Conservation (phyloP, 2,113 vertebrate species). For the Crotalus horridus region DNA sequence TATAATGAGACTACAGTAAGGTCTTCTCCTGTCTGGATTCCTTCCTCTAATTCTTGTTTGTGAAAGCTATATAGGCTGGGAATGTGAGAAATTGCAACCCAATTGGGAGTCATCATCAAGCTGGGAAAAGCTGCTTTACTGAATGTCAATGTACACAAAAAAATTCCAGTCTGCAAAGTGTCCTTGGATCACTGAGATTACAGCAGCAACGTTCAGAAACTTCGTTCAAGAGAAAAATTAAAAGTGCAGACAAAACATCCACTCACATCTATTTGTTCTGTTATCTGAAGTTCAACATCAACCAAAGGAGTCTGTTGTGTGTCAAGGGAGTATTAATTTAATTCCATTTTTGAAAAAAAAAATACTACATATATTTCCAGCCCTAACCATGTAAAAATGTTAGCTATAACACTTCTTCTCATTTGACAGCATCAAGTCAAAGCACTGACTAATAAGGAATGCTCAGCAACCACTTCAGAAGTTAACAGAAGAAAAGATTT, state of each 20-base stretch:
- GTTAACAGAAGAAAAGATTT: slow-evolving; percentile 67
- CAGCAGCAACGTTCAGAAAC: slow-evolving; percentile 10
- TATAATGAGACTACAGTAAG: background rate
- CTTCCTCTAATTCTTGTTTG: background rate
- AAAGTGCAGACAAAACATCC: background rate
- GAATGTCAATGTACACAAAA: slow-evolving; percentile 31
- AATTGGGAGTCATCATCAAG: background rate
- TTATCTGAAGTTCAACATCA: slow-evolving; percentile 34
- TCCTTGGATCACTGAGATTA: slow-evolving; percentile 34
- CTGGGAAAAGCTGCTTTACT: background rate
- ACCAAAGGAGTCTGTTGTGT: slow-evolving; percentile 12
- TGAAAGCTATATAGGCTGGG: background rate
- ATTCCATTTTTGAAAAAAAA: slow-evolving; percentile 37
- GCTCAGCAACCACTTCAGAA: slow-evolving; percentile 60
- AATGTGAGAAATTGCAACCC: background rate
- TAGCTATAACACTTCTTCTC: slow-evolving; percentile 28
- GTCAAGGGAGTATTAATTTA: slow-evolving; percentile 17
- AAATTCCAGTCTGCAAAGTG: background rate
- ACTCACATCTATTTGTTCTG: background rate
- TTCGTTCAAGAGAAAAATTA: background rate
- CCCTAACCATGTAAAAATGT: slow-evolving; percentile 19
- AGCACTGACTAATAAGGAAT: slow-evolving; percentile 61
- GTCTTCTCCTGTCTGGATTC: background rate
- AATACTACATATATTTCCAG: slow-evolving; percentile 37
- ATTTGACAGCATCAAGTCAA: slow-evolving; percentile 62